Percentiles rank a stretch among this genome's conserved stretches.
phyloP scores from a whole-genome alignment of 2,888 invertebrate genomes.

The Blera fallax region DNA sequence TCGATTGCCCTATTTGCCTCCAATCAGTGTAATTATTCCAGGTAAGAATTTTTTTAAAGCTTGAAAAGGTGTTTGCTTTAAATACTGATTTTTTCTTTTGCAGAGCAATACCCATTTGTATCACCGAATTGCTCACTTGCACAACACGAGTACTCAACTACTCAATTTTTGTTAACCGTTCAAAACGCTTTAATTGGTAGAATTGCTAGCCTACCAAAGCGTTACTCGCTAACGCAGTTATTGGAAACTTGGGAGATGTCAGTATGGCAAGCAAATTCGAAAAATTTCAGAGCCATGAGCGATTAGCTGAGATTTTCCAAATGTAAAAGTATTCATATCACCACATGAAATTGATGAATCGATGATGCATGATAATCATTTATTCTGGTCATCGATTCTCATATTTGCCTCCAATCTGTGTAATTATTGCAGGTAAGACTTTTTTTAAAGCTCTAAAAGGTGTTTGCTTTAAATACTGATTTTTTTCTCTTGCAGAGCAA shows the following conservation, averaged over 20 bases:
- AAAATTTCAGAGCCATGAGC: slow-evolving; percentile 77
- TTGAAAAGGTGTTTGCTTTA: too few species aligned
- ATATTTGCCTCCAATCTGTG: slow-evolving; percentile 93
- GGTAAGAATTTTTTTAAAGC: slow-evolving; percentile 80
- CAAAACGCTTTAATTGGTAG: slow-evolving; percentile 88
- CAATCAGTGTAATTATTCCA: slow-evolving; percentile 92
- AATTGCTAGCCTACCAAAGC: slow-evolving; percentile 89
- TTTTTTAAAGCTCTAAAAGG: not conserved
- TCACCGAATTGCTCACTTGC: slow-evolving; percentile 87
- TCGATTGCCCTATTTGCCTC: slow-evolving; percentile 94
- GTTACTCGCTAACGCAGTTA: slow-evolving; percentile 92
- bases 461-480: not conserved
- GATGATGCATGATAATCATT: too few species aligned
- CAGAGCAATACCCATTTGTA: slow-evolving; percentile 84
- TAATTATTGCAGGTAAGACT: slow-evolving; percentile 88
- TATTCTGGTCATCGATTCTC: slow-evolving; percentile 94
- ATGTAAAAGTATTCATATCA: slow-evolving; percentile 72
- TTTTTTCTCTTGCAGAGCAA: slow-evolving; percentile 79
- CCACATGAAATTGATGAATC: too few species aligned
- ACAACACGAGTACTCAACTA: slow-evolving; percentile 88
- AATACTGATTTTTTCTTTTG: slow-evolving; percentile 23
- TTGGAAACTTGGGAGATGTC: slow-evolving; percentile 98
- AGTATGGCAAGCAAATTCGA: slow-evolving; percentile 92
- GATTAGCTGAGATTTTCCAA: slow-evolving; percentile 76
- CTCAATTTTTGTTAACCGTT: slow-evolving; percentile 88